Conservation (phyloP, 2,888 invertebrate species). For the Tiphia femorata region DNA sequence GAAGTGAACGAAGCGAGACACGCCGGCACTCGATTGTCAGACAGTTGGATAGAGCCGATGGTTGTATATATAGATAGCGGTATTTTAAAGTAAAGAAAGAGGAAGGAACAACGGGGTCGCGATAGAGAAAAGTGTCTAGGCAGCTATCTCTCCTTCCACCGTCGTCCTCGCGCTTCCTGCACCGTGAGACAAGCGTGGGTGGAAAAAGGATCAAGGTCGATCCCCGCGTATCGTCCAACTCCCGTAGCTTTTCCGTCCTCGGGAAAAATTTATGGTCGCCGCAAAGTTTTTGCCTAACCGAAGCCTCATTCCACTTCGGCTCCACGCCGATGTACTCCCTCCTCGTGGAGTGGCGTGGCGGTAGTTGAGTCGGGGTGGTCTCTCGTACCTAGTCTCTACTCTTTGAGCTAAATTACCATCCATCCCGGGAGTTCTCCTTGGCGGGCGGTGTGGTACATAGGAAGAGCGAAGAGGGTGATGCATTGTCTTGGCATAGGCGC, state of each 20-base stretch:
- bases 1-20: too few species aligned
- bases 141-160: too few species aligned
- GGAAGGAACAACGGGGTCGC: too few species aligned
- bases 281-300: slow-evolving; percentile 30
- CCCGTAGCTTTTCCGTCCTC: not conserved
- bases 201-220: not conserved
- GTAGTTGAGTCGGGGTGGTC: too few species aligned
- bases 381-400: not conserved
- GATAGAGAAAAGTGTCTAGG: too few species aligned
- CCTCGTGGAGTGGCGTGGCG: not conserved
- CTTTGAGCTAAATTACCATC: slow-evolving; percentile 31
- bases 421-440: slow-evolving; percentile 24
- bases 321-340: not conserved
- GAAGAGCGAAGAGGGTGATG: slow-evolving; percentile 24
- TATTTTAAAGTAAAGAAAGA: not conserved
- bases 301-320: slow-evolving; percentile 20
- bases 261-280: slow-evolving; percentile 30
- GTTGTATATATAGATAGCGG: too few species aligned
- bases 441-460: not conserved
- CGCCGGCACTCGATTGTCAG: too few species aligned
- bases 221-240: not conserved
- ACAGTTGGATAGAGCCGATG: too few species aligned
- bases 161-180: too few species aligned
- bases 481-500: slow-evolving; percentile 27
- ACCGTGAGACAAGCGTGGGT: too few species aligned